Percentiles rank a stretch among this genome's conserved stretches.
Evolutionary conservation across 2,797 vertebrate species (phyloP).

Genomic region (Nyctalus aviator): DNA sequence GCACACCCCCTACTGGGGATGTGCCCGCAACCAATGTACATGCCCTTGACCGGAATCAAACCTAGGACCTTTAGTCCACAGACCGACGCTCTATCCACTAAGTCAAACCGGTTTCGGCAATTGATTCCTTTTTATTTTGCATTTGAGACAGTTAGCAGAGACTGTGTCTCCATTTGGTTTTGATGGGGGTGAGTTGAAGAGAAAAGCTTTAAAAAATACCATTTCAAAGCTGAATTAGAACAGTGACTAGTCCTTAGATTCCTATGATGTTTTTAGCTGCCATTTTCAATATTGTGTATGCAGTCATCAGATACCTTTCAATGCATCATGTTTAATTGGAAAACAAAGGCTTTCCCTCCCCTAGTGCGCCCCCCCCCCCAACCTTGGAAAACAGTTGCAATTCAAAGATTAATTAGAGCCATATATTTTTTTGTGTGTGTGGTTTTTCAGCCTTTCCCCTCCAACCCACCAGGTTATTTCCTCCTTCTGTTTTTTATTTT

Average conservation of each 20-base stretch:
- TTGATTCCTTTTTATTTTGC: not conserved
- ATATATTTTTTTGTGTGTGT: not conserved
- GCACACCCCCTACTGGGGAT: too few relatives aligned
- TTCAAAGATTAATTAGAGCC: not conserved
- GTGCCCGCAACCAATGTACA: too few relatives aligned
- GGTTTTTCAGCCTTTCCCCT: not conserved
- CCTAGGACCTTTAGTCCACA: too few relatives aligned
- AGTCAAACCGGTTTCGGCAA: too few relatives aligned
- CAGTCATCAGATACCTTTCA: not conserved
- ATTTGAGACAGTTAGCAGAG: not conserved
- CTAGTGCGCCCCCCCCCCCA: too few relatives aligned
- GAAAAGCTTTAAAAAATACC: conserved; percentile 10
- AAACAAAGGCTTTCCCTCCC: not conserved
- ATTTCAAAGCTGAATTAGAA: not conserved
- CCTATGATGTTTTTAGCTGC: not conserved
- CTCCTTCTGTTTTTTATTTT: not conserved
- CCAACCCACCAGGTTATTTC: not conserved
- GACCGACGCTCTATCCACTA: too few relatives aligned
- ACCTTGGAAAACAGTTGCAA: not conserved
- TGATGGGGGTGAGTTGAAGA: not conserved
- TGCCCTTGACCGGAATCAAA: too few relatives aligned
- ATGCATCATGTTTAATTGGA: not conserved
- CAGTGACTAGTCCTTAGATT: not conserved
- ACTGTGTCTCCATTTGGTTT: not conserved
- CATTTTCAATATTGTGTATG: not conserved